These are phyloP conservation scores for Anolis carolinensis DNA, from an alignment of 2,113 vertebrate genomes.

Conservation along the genomic window DNA sequence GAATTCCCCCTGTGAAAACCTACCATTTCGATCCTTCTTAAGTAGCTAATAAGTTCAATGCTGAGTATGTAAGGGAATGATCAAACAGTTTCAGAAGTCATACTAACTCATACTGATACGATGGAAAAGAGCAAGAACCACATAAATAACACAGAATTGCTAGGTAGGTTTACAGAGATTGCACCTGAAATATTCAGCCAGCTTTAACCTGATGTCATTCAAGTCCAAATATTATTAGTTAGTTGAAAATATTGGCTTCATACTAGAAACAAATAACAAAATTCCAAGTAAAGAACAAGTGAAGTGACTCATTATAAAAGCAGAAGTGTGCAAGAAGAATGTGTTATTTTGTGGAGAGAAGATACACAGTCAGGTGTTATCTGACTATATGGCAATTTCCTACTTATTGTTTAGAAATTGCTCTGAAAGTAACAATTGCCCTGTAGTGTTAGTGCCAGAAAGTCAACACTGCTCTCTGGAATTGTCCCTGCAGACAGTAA, in stretches of 20 bases:
- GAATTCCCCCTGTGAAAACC: conserved; percentile 15
- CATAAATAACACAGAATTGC: background rate
- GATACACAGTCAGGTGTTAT: background rate
- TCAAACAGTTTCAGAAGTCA: background rate
- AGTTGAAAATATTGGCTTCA: background rate
- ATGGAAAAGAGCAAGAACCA: background rate
- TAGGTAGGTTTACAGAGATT: conserved; percentile 11
- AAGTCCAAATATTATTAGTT: conserved; percentile 22
- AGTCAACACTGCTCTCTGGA: too few relatives aligned
- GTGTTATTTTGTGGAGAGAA: background rate
- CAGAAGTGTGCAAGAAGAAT: background rate
- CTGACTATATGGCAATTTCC: background rate
- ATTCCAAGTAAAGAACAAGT: background rate
- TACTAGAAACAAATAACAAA: background rate
- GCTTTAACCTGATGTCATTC: background rate
- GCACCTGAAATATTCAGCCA: conserved; percentile 11
- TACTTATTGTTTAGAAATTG: background rate
- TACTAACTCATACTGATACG: background rate
- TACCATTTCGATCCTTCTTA: conserved; percentile 7
- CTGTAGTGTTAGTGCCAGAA: too few relatives aligned
- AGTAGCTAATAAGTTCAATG: conserved; percentile 12
- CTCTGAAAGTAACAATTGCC: background rate
- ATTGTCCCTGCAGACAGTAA: too few relatives aligned
- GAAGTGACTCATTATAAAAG: background rate
- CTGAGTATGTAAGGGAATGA: conserved; percentile 21